Conservation (phyloP, 1,140 invertebrate genomes). For the Magallana gigas region DNA sequence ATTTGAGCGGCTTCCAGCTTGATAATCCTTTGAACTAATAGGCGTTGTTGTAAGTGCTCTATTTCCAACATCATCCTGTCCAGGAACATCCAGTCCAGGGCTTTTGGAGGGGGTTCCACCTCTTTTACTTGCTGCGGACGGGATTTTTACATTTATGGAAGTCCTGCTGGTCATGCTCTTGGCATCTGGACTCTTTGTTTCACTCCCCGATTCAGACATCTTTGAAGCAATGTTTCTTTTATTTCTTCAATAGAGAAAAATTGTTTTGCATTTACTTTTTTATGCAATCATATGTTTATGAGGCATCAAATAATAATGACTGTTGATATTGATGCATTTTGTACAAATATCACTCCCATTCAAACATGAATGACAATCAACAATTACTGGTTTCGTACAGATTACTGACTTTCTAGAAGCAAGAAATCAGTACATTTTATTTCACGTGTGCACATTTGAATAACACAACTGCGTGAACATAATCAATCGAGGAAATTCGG, state of each 20-base stretch:
- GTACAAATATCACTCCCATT: too few species aligned
- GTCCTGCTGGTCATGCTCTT: slow-evolving; percentile 69
- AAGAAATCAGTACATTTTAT: too few species aligned
- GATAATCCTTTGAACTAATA: slow-evolving; percentile 53
- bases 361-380: too few species aligned
- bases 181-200: slow-evolving; percentile 60
- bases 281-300: too few species aligned
- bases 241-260: too few species aligned
- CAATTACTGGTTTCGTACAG: too few species aligned
- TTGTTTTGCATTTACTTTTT: too few species aligned
- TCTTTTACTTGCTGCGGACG: slow-evolving; percentile 62
- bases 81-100: slow-evolving; percentile 27
- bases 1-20: slow-evolving; percentile 23
- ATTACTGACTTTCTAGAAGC: too few species aligned
- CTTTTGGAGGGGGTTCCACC: slow-evolving; percentile 50
- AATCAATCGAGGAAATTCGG: slow-evolving; percentile 12
- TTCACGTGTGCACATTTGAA: too few species aligned
- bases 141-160: slow-evolving; percentile 74
- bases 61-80: slow-evolving; percentile 55
- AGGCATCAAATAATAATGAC: too few species aligned
- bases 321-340: too few species aligned
- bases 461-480: too few species aligned
- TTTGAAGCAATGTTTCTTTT: background rate
- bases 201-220: slow-evolving; percentile 43
- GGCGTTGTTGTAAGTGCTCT: slow-evolving; percentile 64